Conservation (phyloP, 92 coral and sea anemone species). For the Diadumene lineata region DNA sequence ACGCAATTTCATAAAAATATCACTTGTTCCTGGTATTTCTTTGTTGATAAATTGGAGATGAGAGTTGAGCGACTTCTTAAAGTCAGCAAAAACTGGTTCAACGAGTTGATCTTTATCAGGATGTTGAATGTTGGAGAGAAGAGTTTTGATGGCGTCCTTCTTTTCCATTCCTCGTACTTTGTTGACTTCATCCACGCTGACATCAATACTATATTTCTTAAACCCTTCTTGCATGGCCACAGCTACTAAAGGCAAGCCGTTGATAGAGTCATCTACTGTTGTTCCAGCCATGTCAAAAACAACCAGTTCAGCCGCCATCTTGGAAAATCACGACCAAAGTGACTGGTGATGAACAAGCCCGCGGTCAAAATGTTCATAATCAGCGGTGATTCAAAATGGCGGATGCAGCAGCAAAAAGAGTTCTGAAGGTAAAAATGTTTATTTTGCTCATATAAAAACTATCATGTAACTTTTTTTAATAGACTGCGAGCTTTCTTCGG, state of each 20-base stretch:
- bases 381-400: slow-evolving; percentile 60
- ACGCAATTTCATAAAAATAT: slow-evolving; percentile 59
- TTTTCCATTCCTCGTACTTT: slow-evolving; percentile 95
- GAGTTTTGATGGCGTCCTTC: slow-evolving; percentile 69
- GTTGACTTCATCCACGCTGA: slow-evolving; percentile 69
- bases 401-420: slow-evolving; percentile 59
- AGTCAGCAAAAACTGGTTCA: slow-evolving; percentile 69
- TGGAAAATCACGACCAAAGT: not conserved
- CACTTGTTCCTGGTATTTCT: slow-evolving; percentile 88
- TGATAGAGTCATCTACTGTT: slow-evolving; percentile 85
- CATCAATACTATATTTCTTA: slow-evolving; percentile 55
- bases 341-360: slow-evolving; percentile 7
- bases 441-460: too few relatives aligned
- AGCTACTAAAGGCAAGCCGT: slow-evolving; percentile 86
- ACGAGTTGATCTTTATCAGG: slow-evolving; percentile 15
- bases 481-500: too few relatives aligned
- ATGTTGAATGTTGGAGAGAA: slow-evolving; percentile 21
- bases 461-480: too few relatives aligned
- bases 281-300: slow-evolving; percentile 98
- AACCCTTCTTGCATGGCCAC: slow-evolving; percentile 86
- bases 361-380: not conserved
- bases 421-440: slow-evolving; percentile 78
- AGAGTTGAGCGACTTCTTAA: slow-evolving; percentile 58
- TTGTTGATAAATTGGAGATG: slow-evolving; percentile 66
- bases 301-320: slow-evolving; percentile 73